Evolutionary conservation across 2,113 vertebrate species (phyloP).

Genomic region (Syngnathus floridae): DNA sequence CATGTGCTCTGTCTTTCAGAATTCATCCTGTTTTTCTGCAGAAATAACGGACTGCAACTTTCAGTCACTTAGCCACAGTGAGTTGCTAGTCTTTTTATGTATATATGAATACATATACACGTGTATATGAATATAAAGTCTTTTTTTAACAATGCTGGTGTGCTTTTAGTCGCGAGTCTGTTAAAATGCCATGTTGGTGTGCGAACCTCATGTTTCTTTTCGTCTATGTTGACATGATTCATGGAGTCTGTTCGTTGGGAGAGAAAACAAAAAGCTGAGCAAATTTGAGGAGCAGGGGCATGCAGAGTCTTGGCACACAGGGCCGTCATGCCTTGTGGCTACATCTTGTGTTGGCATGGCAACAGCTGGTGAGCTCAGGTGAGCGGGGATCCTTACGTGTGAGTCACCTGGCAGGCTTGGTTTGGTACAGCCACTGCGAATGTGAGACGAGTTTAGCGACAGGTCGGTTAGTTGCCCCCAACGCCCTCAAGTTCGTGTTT

Average conservation of each 20-base stretch:
- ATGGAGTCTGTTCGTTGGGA: not conserved
- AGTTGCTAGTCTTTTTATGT: not conserved
- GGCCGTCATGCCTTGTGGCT: slow-evolving; percentile 5
- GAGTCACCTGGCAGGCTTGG: slow-evolving; percentile 42
- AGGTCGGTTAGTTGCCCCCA: not conserved
- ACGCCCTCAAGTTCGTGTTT: not conserved
- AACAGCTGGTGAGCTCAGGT: slow-evolving; percentile 57
- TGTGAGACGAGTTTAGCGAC: slow-evolving; percentile 30
- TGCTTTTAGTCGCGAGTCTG: not conserved
- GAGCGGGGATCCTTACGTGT: slow-evolving; percentile 29
- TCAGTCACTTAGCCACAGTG: not conserved
- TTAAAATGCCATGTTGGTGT: not conserved
- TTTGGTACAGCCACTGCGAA: slow-evolving; percentile 27
- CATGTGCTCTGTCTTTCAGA: too few species aligned
- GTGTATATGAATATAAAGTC: too few species aligned
- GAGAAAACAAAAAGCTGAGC: not conserved
- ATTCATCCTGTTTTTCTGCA: not conserved
- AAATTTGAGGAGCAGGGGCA: slow-evolving; percentile 2
- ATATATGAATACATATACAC: too few species aligned
- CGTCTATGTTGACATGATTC: not conserved
- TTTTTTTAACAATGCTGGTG: not conserved
- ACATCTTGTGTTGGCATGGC: slow-evolving; percentile 44
- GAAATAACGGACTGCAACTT: not conserved
- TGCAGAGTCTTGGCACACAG: slow-evolving; percentile 1
- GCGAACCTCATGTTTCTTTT: not conserved